Conservation (phyloP, 2,888 invertebrate genomes). For the Alitta virens region DNA sequence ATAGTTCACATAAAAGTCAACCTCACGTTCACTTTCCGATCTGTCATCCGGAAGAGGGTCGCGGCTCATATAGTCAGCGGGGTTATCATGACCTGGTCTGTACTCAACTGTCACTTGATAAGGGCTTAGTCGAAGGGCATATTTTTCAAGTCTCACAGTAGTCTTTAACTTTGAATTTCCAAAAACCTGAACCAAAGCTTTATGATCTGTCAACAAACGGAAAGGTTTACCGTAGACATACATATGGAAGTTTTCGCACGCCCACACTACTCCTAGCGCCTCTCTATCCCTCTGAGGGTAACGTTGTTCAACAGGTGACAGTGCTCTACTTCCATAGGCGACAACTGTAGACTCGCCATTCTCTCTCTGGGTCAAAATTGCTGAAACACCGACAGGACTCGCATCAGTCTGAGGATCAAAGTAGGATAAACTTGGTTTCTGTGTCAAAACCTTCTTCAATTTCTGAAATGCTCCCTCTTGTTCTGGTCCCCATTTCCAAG, state of each 20-base stretch:
- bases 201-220: slow-evolving; percentile 23
- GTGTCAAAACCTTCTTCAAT: background rate
- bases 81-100: slow-evolving; percentile 27
- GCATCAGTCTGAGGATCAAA: slow-evolving; percentile 16
- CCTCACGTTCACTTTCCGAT: background rate
- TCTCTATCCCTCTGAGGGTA: slow-evolving; percentile 29
- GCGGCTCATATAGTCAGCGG: background rate
- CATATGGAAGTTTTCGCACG: slow-evolving; percentile 20
- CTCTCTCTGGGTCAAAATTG: slow-evolving; percentile 16
- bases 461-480: background rate
- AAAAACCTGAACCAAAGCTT: slow-evolving; percentile 20
- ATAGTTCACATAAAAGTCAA: background rate
- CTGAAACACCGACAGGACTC: slow-evolving; percentile 21
- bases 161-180: slow-evolving; percentile 22
- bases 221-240: slow-evolving; percentile 23
- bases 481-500: background rate
- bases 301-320: slow-evolving; percentile 21
- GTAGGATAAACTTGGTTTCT: background rate
- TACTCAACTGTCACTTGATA: slow-evolving; percentile 24
- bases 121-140: slow-evolving; percentile 28
- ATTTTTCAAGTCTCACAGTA: slow-evolving; percentile 31
- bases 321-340: slow-evolving; percentile 16
- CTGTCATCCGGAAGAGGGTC: background rate
- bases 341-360: slow-evolving; percentile 12
- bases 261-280: slow-evolving; percentile 26